Percentiles rank a stretch among this genome's conserved stretches.
These are phyloP conservation scores for Platichthys stellatus DNA, from an alignment of 2,113 vertebrate species.

Conservation along the genomic window DNA sequence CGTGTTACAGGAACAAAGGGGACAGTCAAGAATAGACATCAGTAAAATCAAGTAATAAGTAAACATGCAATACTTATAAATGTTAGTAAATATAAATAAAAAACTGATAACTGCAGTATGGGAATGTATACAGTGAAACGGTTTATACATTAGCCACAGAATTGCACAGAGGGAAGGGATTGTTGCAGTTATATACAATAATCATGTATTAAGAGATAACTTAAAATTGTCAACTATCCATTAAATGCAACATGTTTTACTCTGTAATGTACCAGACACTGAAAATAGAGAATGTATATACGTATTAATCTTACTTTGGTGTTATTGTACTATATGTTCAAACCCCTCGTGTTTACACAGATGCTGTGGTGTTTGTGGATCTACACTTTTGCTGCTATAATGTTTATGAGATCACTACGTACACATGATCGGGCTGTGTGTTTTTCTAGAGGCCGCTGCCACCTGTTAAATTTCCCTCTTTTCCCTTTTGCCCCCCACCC, in stretches of 20 bases:
- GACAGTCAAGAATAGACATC: too few relatives aligned
- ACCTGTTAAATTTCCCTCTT: constrained; percentile 75
- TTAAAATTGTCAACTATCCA: background rate
- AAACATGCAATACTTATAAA: too few relatives aligned
- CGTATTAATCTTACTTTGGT: background rate
- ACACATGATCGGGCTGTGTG: constrained; percentile 18
- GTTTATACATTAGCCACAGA: too few relatives aligned
- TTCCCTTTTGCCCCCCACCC: constrained; percentile 58
- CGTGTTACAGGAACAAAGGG: too few relatives aligned
- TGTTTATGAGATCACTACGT: background rate
- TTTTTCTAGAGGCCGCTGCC: constrained; percentile 46
- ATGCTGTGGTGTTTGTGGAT: background rate
- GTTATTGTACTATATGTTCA: background rate
- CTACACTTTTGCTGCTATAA: background rate
- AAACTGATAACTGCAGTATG: too few relatives aligned
- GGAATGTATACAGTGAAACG: background rate
- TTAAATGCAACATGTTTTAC: background rate
- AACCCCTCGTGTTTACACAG: background rate
- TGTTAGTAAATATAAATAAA: too few relatives aligned
- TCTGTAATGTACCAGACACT: background rate
- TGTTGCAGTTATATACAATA: too few relatives aligned
- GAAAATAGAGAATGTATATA: background rate
- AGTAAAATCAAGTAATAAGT: too few relatives aligned
- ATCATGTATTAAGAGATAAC: background rate
- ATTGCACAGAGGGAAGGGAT: too few relatives aligned